Evolutionary conservation across 2,888 invertebrate species (phyloP).

Genomic region (Thyatira batis): DNA sequence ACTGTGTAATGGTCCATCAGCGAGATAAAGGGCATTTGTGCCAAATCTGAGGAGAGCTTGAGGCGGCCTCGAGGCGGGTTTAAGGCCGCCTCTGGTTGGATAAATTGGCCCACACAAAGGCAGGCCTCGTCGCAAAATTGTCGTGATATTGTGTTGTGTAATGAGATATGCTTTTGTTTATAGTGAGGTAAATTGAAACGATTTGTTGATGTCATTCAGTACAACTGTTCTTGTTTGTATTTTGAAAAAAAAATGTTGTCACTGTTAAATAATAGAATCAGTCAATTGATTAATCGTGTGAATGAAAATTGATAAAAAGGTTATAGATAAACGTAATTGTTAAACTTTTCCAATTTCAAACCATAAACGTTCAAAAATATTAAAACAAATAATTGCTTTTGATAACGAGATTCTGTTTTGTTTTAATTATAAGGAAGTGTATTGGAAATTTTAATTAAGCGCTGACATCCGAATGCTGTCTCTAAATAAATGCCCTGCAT

Average conservation of each 20-base stretch:
- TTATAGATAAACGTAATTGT: background rate
- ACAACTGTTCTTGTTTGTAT: no score
- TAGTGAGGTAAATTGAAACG: background rate
- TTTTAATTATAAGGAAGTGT: background rate
- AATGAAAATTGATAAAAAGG: background rate
- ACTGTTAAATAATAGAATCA: background rate
- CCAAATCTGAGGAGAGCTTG: slow-evolving; percentile 1
- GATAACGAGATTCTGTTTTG: background rate
- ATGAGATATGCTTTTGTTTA: slow-evolving; percentile 1
- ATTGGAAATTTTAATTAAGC: background rate
- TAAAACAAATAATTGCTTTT: background rate
- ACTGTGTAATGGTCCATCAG: slow-evolving; percentile 23
- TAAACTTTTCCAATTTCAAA: no score
- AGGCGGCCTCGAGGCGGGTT: background rate
- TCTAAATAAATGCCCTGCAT: background rate
- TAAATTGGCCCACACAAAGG: slow-evolving; percentile 10
- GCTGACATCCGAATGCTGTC: background rate
- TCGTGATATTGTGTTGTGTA: slow-evolving; percentile 7
- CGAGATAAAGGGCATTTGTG: slow-evolving; percentile 19
- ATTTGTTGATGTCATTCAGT: background rate
- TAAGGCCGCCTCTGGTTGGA: slow-evolving; percentile 3
- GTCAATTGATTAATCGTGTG: background rate
- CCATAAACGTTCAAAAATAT: no score
- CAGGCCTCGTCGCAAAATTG: slow-evolving; percentile 8
- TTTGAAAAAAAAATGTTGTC: background rate